Base-by-base conservation (phyloP, 2,888 invertebrate species). In the Odontocerum albicorne region DNA sequence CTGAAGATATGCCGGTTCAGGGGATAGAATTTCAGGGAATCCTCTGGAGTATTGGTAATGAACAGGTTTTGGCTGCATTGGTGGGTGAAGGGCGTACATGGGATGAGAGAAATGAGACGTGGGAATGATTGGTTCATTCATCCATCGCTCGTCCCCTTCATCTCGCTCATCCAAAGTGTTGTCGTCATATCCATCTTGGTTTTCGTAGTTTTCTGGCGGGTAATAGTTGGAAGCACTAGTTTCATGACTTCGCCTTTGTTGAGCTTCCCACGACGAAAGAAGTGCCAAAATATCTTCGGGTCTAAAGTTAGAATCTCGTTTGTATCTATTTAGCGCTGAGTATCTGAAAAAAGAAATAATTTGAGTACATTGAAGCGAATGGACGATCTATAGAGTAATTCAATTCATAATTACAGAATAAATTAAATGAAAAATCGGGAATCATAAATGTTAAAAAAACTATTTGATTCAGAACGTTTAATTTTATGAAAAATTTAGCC, bases 281-380 rank as follows among this genome's bases (percentile, higher is more conserved):
- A 84, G 71, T 42, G 83, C 79, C 49, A 83, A 71, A 17, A 83
- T 78, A 63, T 84, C 83, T 63, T 83, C 82, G 1, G 83, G 82
- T 61, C 81, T 81, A 36, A 84, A 70, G 32, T 82, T 82, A 31
- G 81, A 77, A 63, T 83, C 82, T 55, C 83, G 72, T 67, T 84
- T 84, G 63, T 78, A 77, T 47, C 84, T 77, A 22, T 62, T 67
- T 20, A 66, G 65, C 60, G 76, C 75, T 44, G 74, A 72, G 16
- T 52, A 60, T 45, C 60, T 60, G 31, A 39, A 56, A 60, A 13
- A 15, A 33, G 35, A 17, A 38, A 15, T n/a, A n/a, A n/a, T n/a
- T n/a, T n/a, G n/a, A n/a, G n/a, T n/a, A n/a, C n/a, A n/a, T n/a
- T n/a, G n/a, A n/a, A n/a, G n/a, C n/a, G n/a, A n/a, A n/a, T n/a